Conservation (phyloP, 2,888 invertebrate species). For the Poecilobothrus nobilitatus region DNA sequence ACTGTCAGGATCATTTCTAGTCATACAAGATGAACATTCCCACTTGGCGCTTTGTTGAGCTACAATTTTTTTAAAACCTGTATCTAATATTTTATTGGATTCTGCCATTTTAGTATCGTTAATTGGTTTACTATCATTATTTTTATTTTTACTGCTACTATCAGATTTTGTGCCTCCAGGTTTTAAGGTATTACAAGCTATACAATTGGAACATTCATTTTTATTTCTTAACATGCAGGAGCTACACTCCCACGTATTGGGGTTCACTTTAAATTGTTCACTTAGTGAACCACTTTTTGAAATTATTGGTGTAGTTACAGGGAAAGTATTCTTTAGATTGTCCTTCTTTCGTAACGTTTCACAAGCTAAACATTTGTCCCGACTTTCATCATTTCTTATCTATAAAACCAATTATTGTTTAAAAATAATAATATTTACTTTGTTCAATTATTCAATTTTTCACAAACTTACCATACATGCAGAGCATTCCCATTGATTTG, state of each 20-base stretch:
- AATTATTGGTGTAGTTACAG: conserved; percentile 12
- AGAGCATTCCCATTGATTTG: conserved; percentile 58
- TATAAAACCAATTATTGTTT: not conserved
- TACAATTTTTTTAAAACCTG: conserved; percentile 30
- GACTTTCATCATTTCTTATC: conserved; percentile 48
- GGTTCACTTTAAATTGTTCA: conserved; percentile 47
- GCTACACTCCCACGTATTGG: conserved; percentile 53
- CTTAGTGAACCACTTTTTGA: conserved; percentile 33
- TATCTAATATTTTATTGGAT: not conserved
- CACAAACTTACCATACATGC: conserved; percentile 45
- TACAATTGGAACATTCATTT: conserved; percentile 43
- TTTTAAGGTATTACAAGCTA: conserved; percentile 48
- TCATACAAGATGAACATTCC: conserved; percentile 56
- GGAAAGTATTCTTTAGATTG: conserved; percentile 8
- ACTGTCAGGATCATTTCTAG: conserved; percentile 47
- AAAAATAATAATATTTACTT: too few species aligned
- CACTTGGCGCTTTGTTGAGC: conserved; percentile 44
- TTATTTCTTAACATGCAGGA: conserved; percentile 52
- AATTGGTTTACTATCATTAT: conserved; percentile 20
- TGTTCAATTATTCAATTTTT: not conserved
- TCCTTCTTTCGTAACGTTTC: conserved; percentile 38
- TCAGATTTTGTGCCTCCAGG: conserved; percentile 28
- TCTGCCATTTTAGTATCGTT: conserved; percentile 24
- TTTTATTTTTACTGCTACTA: conserved; percentile 17
- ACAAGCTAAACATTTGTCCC: conserved; percentile 49